A percentile compares a stretch with the other conserved stretches of the same genome.
Evolutionary conservation across 35 echinoderm and acorn worm genomes (phyloP).

Genomic region (Hemicentrotus pulcherrimus): DNA sequence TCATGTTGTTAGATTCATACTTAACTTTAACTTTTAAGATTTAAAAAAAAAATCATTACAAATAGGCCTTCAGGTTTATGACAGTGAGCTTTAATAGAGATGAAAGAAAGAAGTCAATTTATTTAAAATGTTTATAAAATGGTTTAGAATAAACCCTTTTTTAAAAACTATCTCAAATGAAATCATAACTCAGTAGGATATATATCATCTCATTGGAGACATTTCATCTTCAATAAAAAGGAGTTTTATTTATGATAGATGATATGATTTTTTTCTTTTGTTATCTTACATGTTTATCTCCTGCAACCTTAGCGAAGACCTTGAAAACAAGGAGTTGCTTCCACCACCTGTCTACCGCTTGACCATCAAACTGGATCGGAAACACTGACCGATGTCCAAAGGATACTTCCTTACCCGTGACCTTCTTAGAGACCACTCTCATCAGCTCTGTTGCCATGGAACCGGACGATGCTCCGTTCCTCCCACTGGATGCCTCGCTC

Average conservation of each 20-base stretch:
- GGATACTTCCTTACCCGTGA: constrained; percentile 60
- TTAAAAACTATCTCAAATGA: too few relatives aligned
- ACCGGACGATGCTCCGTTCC: constrained; percentile 50
- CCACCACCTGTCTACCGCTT: constrained; percentile 92
- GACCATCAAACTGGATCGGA: constrained; percentile 93
- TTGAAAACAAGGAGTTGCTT: constrained; percentile 90
- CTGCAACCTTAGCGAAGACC: constrained; percentile 74
- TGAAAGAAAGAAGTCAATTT: too few relatives aligned
- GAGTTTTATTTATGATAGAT: neutral
- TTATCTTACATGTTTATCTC: constrained; percentile 79
- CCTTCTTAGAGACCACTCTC: constrained; percentile 93
- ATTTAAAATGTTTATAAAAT: too few relatives aligned
- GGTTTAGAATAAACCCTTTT: too few relatives aligned
- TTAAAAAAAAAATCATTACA: too few relatives aligned
- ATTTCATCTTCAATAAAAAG: neutral
- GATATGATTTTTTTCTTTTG: neutral
- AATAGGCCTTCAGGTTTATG: too few relatives aligned
- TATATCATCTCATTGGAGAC: neutral
- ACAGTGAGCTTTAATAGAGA: too few relatives aligned
- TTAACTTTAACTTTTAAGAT: too few relatives aligned
- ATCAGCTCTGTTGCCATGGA: constrained; percentile 96
- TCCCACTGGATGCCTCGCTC: constrained; percentile 52
- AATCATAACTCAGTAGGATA: neutral
- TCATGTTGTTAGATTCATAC: too few relatives aligned
- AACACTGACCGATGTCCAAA: constrained; percentile 98